Conservation (phyloP, 2,113 vertebrate genomes). For the Python bivittatus region DNA sequence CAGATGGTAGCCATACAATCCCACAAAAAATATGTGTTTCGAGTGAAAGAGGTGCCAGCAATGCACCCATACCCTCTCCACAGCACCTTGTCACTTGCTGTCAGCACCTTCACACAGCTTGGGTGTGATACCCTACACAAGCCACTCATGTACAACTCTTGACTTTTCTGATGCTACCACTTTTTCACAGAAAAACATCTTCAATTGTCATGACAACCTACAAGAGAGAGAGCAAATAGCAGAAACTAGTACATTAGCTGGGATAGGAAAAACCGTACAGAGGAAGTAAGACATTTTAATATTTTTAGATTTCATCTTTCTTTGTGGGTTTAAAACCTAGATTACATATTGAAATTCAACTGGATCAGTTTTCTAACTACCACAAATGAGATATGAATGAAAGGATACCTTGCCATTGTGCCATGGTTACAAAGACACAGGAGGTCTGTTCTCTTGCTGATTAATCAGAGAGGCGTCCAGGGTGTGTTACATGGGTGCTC, state of each 20-base stretch:
- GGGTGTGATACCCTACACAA: background rate
- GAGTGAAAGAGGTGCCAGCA: background rate
- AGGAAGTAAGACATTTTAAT: background rate
- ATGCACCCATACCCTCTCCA: background rate
- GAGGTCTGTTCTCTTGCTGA: background rate
- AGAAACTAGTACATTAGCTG: background rate
- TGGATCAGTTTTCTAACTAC: background rate
- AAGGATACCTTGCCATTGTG: background rate
- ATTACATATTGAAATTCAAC: background rate
- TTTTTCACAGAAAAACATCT: background rate
- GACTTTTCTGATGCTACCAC: background rate
- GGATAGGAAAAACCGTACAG: background rate
- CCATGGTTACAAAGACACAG: background rate
- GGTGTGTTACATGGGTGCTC: background rate
- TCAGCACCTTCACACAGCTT: background rate
- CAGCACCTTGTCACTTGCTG: background rate
- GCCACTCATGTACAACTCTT: background rate
- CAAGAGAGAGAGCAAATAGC: background rate
- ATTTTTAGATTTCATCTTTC: background rate
- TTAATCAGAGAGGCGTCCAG: background rate
- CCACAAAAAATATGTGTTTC: background rate
- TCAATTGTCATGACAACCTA: slow-evolving; percentile 1
- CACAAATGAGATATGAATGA: background rate
- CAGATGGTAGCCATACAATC: background rate
- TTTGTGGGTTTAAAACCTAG: background rate